Evolutionary conservation across 2,888 invertebrate species (phyloP).

Genomic region (Ichneumoninae sp.): DNA sequence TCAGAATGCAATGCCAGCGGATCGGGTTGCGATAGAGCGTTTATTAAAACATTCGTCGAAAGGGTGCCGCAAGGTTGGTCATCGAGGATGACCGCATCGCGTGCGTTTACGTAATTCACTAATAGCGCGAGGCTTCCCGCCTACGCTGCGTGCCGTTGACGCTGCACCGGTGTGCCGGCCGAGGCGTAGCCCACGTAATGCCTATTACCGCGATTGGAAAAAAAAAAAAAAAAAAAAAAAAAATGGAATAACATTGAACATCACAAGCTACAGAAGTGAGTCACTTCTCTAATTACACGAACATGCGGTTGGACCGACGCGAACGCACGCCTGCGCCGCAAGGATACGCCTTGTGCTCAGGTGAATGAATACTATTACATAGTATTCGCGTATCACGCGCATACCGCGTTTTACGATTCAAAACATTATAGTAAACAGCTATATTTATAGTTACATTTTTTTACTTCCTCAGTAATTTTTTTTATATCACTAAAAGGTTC

Average conservation of each 20-base stretch:
- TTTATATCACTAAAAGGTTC: not conserved
- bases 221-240: constrained; percentile 22
- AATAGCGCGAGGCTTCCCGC: not conserved
- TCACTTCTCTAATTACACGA: constrained; percentile 31
- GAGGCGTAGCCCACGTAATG: constrained; percentile 27
- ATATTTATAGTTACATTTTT: not conserved
- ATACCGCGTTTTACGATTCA: not conserved
- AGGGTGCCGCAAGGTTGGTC: constrained; percentile 43
- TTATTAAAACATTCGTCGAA: constrained; percentile 50
- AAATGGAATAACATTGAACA: constrained; percentile 14
- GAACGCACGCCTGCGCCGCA: constrained; percentile 10
- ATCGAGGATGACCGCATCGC: constrained; percentile 66
- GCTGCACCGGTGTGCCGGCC: constrained; percentile 2
- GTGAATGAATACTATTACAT: constrained; percentile 9
- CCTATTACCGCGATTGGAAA: constrained; percentile 45
- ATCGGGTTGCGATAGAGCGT: constrained; percentile 10
- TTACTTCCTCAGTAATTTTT: not conserved
- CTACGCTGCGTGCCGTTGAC: constrained; percentile 8
- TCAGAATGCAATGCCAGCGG: constrained; percentile 30
- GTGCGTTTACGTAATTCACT: constrained; percentile 65
- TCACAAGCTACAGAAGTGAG: constrained; percentile 28
- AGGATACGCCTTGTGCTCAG: not conserved
- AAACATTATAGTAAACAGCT: not conserved
- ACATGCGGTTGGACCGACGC: constrained; percentile 2
- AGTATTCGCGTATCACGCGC: not conserved